These are phyloP conservation scores for Andricus quercusramuli DNA, from an alignment of 2,888 invertebrate genomes.

Conservation along the genomic window DNA sequence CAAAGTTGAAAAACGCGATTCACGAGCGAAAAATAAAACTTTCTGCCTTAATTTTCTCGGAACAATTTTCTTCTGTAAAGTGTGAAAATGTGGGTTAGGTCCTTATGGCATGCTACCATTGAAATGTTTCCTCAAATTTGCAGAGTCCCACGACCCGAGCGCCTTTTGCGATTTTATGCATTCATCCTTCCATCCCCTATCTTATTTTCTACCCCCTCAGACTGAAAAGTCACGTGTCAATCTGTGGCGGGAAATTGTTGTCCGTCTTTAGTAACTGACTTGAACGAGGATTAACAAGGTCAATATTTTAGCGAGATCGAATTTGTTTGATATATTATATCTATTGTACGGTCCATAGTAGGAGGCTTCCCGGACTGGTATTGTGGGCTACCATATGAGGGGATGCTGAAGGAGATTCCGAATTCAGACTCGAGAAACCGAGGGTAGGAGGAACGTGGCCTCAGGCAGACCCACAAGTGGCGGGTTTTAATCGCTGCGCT, in stretches of 20 bases:
- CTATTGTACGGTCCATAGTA: conserved; percentile 69
- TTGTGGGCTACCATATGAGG: conserved; percentile 61
- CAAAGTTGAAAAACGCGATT: no score
- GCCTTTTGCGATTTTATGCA: conserved; percentile 26
- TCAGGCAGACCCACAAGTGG: conserved; percentile 67
- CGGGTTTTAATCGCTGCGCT: conserved; percentile 64
- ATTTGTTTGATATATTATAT: conserved; percentile 73
- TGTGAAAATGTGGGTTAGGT: no score
- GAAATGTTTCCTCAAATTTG: neutral
- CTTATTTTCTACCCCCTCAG: conserved; percentile 34
- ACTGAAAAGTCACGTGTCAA: conserved; percentile 55
- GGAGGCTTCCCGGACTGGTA: conserved; percentile 64
- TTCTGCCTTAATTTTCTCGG: no score
- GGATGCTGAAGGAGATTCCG: conserved; percentile 52
- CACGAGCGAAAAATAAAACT: no score
- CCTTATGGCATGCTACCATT: neutral
- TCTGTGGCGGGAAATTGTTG: conserved; percentile 61
- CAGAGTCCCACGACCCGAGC: neutral
- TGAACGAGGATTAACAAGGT: conserved; percentile 64
- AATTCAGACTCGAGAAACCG: conserved; percentile 32
- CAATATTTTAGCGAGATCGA: conserved; percentile 68
- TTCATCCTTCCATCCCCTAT: conserved; percentile 31
- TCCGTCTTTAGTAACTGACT: conserved; percentile 54
- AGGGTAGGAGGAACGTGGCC: conserved; percentile 55
- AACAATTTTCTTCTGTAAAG: no score